phyloP scores from a whole-genome alignment of 2,113 vertebrate species.

The Pseudorectes ferrugineus region DNA sequence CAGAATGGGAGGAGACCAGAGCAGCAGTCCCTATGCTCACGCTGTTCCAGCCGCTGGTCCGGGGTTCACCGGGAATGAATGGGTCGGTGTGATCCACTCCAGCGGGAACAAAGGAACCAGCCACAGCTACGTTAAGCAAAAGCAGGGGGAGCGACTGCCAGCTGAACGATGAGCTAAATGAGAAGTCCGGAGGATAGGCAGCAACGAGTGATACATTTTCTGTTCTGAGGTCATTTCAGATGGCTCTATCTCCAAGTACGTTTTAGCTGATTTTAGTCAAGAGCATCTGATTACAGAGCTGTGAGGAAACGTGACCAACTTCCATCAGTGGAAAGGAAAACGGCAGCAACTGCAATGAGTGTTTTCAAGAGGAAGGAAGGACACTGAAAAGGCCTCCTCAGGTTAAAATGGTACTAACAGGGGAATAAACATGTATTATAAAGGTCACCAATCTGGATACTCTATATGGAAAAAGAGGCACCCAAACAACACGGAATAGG shows the following conservation, averaged over 20 bases:
- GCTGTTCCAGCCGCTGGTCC: not conserved
- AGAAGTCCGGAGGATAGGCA: not conserved
- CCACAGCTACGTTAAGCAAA: accelerated
- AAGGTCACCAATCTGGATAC: not conserved
- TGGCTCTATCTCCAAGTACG: not conserved
- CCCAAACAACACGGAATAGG: not conserved
- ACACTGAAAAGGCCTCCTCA: not conserved
- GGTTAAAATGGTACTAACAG: not conserved
- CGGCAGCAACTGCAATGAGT: not conserved
- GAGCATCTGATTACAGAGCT: not conserved
- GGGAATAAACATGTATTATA: accelerated
- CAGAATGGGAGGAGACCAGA: not conserved
- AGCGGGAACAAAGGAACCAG: not conserved
- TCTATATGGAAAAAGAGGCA: not conserved
- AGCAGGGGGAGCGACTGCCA: accelerated
- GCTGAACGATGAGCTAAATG: not conserved
- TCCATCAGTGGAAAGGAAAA: not conserved
- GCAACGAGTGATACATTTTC: accelerated
- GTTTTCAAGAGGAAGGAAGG: not conserved
- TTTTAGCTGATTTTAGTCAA: not conserved
- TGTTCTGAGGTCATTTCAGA: not conserved
- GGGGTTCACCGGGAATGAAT: not conserved
- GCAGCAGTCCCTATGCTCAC: not conserved
- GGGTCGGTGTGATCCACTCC: not conserved
- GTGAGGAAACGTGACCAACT: not conserved